phyloP scores from a whole-genome alignment of 1,140 invertebrate species.

The Bombus soroeensis region DNA sequence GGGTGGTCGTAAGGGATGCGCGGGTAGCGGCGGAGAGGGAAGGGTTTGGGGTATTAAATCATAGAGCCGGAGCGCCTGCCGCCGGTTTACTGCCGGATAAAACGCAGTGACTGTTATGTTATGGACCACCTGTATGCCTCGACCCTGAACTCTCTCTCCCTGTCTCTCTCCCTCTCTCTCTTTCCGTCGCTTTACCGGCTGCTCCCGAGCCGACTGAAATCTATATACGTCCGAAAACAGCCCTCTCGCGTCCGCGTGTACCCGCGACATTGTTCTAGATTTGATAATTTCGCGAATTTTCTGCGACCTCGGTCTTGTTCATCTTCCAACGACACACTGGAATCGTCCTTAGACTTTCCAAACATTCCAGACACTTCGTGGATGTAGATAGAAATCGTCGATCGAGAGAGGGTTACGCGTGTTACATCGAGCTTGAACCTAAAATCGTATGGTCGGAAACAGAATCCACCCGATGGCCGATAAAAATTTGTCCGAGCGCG shows the following conservation, averaged over 20 bases:
- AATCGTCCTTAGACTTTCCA: background rate
- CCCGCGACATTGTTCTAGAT: conserved; percentile 52
- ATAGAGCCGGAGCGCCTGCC: conserved; percentile 81
- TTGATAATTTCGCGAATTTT: conserved; percentile 35
- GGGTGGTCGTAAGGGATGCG: conserved; percentile 60
- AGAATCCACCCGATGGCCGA: background rate
- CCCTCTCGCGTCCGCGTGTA: conserved; percentile 39
- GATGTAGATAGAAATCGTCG: background rate
- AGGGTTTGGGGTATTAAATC: conserved; percentile 82
- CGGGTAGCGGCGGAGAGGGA: conserved; percentile 53
- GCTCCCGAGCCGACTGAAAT: conserved; percentile 72
- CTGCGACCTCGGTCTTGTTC: background rate
- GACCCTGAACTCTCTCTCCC: conserved; percentile 78
- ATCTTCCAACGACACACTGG: background rate
- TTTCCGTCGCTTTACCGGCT: conserved; percentile 57
- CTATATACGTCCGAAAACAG: conserved; percentile 76
- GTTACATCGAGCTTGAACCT: background rate
- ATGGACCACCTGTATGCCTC: conserved; percentile 84
- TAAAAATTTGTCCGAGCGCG: conserved; percentile 39
- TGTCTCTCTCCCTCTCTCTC: conserved; percentile 3
- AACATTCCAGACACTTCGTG: background rate
- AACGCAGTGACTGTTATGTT: conserved; percentile 83
- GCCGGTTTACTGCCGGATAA: conserved; percentile 83
- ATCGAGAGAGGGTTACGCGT: background rate
- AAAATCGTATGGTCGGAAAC: background rate